Percentiles rank a stretch among this genome's conserved stretches.
These are phyloP conservation scores for Meliscaeva auricollis DNA, from an alignment of 2,888 invertebrate species.

Conservation along the genomic window DNA sequence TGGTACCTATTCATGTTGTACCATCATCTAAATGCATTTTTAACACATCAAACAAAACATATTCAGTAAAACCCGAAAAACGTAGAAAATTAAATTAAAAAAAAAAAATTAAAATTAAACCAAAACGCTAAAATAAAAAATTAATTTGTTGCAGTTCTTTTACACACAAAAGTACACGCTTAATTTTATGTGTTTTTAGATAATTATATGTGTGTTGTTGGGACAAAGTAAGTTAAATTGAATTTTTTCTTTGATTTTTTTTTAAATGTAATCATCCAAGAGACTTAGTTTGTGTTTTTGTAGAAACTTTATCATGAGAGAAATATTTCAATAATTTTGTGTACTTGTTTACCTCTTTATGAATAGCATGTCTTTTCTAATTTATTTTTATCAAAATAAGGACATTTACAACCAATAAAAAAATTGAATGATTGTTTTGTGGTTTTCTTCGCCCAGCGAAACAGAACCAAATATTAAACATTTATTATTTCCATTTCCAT, in stretches of 20 bases:
- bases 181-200: conserved; percentile 50
- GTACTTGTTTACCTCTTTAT: conserved; percentile 60
- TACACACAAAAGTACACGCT: conserved; percentile 43
- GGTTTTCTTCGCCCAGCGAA: conserved; percentile 12
- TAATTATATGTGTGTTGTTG: conserved; percentile 55
- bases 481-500: no score
- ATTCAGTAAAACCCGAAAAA: conserved; percentile 27
- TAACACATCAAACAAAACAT: conserved; percentile 15
- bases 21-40: conserved; percentile 18
- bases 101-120: conserved; percentile 53
- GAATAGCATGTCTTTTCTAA: conserved; percentile 55
- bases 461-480: no score
- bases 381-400: conserved; percentile 13
- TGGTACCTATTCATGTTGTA: neutral
- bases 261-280: conserved; percentile 30
- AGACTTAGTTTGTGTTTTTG: conserved; percentile 57
- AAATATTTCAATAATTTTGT: conserved; percentile 35
- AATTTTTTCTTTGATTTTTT: conserved; percentile 39
- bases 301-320: conserved; percentile 31
- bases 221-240: conserved; percentile 68
- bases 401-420: conserved; percentile 14
- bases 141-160: conserved; percentile 51
- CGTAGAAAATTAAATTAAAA: conserved; percentile 28
- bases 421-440: conserved; percentile 46
- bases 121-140: conserved; percentile 11